Evolutionary conservation across 2,797 vertebrate species (phyloP).

Genomic region (Spheniscus humboldti): DNA sequence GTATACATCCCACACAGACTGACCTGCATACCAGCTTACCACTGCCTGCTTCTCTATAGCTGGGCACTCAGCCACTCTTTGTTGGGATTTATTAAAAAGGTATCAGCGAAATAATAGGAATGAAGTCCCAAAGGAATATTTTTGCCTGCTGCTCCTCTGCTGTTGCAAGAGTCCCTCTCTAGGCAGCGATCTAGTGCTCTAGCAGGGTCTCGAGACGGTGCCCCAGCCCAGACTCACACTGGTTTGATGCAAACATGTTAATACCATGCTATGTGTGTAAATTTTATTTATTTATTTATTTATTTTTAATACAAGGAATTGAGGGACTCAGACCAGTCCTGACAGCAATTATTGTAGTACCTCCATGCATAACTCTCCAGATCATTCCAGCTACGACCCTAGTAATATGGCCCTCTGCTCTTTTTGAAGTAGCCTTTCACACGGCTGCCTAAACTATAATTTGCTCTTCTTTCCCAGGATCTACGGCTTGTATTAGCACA

Average conservation of each 20-base stretch:
- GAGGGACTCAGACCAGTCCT: background rate
- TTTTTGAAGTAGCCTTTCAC: background rate
- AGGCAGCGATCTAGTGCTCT: background rate
- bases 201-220: background rate
- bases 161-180: background rate
- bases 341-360: background rate
- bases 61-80: background rate
- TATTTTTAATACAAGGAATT: background rate
- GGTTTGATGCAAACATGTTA: background rate
- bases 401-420: background rate
- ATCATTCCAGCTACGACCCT: background rate
- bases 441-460: background rate
- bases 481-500: background rate
- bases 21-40: background rate
- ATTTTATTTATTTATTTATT: too few species aligned
- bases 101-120: background rate
- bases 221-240: background rate
- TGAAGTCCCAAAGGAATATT: background rate
- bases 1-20: background rate
- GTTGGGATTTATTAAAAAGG: background rate
- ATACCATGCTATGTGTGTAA: fast-evolving
- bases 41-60: background rate
- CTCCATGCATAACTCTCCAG: background rate
- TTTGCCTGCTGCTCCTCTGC: background rate
- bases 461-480: background rate